Evolutionary conservation across 2,888 invertebrate species (phyloP).

Genomic region (Apodemia hepburni): DNA sequence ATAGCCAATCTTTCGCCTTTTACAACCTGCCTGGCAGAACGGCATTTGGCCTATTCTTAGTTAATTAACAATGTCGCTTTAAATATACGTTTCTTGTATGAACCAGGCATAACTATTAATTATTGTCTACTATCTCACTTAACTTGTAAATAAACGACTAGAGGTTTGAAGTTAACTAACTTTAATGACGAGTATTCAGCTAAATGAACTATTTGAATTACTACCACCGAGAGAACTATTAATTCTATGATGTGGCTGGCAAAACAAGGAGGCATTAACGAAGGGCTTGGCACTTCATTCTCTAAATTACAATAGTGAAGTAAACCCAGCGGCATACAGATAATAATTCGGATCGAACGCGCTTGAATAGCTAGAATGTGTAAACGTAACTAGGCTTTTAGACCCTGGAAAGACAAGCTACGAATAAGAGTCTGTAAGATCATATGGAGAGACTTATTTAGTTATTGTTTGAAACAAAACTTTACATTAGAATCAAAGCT

Average conservation of each 20-base stretch:
- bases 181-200: conserved; percentile 13
- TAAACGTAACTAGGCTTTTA: background rate
- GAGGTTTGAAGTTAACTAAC: conserved; percentile 7
- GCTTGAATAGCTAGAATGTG: background rate
- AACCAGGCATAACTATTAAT: background rate
- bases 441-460: background rate
- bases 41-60: too few relatives aligned
- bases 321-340: conserved; percentile 6
- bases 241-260: conserved; percentile 10
- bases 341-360: background rate
- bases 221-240: conserved; percentile 8
- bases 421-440: background rate
- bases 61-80: too few relatives aligned
- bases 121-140: background rate
- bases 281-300: conserved; percentile 5
- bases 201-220: conserved; percentile 15
- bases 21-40: too few relatives aligned
- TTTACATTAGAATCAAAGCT: too few relatives aligned
- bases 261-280: conserved; percentile 13
- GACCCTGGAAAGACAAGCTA: background rate
- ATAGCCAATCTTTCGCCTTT: too few relatives aligned
- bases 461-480: too few relatives aligned
- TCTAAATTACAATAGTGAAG: conserved; percentile 11
- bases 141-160: conserved; percentile 5
- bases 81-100: background rate